Conservation (phyloP, 2,113 vertebrate species). For the Mustela lutreola region DNA sequence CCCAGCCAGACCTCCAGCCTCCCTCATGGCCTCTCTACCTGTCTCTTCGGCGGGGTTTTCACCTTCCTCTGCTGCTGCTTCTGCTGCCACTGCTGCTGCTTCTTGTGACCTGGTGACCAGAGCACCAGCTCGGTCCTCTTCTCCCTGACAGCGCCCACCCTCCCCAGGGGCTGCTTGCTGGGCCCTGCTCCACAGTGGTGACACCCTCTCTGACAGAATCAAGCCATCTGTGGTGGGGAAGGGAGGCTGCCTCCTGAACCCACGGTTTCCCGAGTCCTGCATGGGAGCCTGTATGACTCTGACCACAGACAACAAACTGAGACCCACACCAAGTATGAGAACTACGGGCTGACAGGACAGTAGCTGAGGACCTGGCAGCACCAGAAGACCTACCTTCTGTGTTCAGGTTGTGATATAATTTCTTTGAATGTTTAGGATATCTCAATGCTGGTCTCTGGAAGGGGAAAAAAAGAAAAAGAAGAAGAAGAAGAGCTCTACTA, state of each 20-base stretch:
- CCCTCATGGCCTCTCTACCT: conserved; percentile 31
- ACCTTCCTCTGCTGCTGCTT: conserved; percentile 4
- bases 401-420: neutral
- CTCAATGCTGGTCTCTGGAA: conserved; percentile 62
- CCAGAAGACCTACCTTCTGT: neutral
- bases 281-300: neutral
- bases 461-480: neutral
- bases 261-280: neutral
- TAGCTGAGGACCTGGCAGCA: neutral
- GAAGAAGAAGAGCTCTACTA: neutral
- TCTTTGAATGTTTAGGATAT: conserved; percentile 60
- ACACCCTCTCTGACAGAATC: neutral
- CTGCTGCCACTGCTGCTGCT: neutral
- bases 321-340: neutral
- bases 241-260: neutral
- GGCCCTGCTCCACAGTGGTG: neutral
- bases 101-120: conserved; percentile 56
- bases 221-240: neutral
- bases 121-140: neutral
- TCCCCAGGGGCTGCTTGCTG: neutral
- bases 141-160: neutral
- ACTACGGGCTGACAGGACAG: neutral
- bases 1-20: neutral
- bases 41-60: conserved; percentile 8
- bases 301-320: neutral